Base-by-base conservation (phyloP, 2,113 vertebrate species). In the Oostethus manadensis region DNA sequence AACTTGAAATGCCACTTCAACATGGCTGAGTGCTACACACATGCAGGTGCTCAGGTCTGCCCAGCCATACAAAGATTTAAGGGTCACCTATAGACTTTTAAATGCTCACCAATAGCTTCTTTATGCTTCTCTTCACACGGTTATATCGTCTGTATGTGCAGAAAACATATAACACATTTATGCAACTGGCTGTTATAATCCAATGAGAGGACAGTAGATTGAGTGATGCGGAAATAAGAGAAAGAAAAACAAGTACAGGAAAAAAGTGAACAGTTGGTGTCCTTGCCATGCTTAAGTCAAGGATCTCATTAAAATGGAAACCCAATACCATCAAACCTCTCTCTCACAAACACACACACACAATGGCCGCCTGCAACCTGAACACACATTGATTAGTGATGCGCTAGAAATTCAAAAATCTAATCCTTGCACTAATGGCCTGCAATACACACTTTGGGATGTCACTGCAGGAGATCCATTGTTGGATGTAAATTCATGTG, bases 271-370 rank as follows among this genome's bases (percentile, higher is more conserved):
- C 59, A 0, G 45, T 76, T 73, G 62, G 60, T 71, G 83, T 87
- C 88, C 88, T 91, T 85, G 83, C 83, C 79, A 83, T 38, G 48
- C 66, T 78, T 62, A 77, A 79, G 76, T 87, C 84, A 89, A 88
- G 87, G 82, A 83, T 87, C 81, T 89, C 78, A 90, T 89, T 90
- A 89, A 86, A 79, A 88, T 88, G 85, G 78, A 71, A 77, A 78
- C 56, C 75, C 66, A 75, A 84, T 77, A 79, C 78, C 79, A 58
- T 56, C 70, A 59, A 33, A n/a, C n/a, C n/a, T n/a, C 60, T 6
- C 51, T 58, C 49, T 54, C 62, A 62, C n/a, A n/a, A n/a, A n/a
- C n/a, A 20, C 57, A 68, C 17, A 42, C 59, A 43, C 76, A 57
- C 63, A 46, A 66, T 51, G 59, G 55, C 21, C 0, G 10, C 49